Evolutionary conservation across 2,797 vertebrate genomes (phyloP).

Genomic region (Rhynchotus rufescens): DNA sequence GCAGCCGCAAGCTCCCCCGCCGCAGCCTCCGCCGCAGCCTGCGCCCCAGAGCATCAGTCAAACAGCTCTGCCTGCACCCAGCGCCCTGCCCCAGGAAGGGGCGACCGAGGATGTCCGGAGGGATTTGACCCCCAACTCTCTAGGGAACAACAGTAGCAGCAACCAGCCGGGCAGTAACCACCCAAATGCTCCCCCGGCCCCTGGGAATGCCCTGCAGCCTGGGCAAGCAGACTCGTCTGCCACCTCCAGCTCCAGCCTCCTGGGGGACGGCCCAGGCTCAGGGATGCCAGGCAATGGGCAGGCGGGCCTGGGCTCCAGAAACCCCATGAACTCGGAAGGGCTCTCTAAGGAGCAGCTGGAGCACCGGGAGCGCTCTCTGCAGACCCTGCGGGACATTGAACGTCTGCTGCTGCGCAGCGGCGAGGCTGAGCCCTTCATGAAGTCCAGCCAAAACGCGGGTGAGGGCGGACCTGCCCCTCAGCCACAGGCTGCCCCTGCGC

Average conservation of each 20-base stretch:
- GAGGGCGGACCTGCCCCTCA: slow-evolving; percentile 72
- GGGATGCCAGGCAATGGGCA: slow-evolving; percentile 76
- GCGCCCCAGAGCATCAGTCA: slow-evolving; percentile 67
- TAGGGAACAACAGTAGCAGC: slow-evolving; percentile 76
- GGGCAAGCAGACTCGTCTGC: slow-evolving; percentile 79
- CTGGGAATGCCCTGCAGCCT: slow-evolving; percentile 68
- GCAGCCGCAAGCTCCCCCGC: slow-evolving; percentile 82
- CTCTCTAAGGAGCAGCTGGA: slow-evolving; percentile 98
- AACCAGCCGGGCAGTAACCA: slow-evolving; percentile 74
- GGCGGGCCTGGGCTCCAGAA: slow-evolving; percentile 63
- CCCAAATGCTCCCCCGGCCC: slow-evolving; percentile 70
- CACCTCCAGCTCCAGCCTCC: slow-evolving; percentile 75
- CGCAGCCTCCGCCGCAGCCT: slow-evolving; percentile 53
- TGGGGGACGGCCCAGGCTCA: slow-evolving; percentile 81
- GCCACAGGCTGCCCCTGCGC: slow-evolving; percentile 57
- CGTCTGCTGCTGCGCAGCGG: slow-evolving; percentile 90
- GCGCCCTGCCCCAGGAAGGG: slow-evolving; percentile 66
- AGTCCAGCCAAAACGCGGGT: slow-evolving; percentile 37
- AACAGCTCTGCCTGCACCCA: slow-evolving; percentile 56
- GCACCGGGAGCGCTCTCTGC: slow-evolving; percentile 94
- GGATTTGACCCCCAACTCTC: slow-evolving; percentile 79
- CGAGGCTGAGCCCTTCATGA: slow-evolving; percentile 80
- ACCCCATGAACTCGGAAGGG: slow-evolving; percentile 81
- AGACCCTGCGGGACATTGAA: slow-evolving; percentile 96
- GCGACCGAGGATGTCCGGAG: slow-evolving; percentile 75